Conservation (phyloP, 2,113 vertebrate genomes). For the Ceyx cyanopectus region DNA sequence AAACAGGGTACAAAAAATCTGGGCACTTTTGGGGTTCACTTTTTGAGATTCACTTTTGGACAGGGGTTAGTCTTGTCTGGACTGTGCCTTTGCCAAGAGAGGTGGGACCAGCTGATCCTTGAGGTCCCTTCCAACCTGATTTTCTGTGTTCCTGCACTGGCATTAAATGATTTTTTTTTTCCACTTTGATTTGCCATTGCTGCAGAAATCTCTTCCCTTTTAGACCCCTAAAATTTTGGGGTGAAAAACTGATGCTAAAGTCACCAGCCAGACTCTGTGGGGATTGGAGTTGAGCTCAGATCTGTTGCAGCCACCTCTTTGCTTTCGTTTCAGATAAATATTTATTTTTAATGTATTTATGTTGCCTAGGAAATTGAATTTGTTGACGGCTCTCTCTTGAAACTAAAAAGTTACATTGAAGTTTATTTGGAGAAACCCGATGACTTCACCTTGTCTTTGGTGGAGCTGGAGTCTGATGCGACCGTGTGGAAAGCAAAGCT, state of each 20-base stretch:
- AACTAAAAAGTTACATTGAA: conserved; percentile 87
- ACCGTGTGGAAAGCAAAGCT: conserved; percentile 84
- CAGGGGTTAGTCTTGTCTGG: background rate
- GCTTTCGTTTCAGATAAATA: background rate
- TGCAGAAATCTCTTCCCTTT: background rate
- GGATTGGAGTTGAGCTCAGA: background rate
- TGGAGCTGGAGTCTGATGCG: conserved; percentile 80
- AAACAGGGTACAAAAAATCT: background rate
- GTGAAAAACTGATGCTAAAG: background rate
- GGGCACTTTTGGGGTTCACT: background rate
- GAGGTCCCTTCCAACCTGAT: background rate
- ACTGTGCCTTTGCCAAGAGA: background rate
- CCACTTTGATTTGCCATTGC: background rate
- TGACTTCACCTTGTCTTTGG: conserved; percentile 83
- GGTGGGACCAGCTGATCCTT: background rate
- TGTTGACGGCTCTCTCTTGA: conserved; percentile 71
- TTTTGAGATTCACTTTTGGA: background rate
- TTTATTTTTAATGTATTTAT: background rate
- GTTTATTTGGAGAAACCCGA: conserved; percentile 85
- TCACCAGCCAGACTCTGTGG: background rate
- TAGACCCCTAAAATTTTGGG: background rate
- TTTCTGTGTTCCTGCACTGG: background rate
- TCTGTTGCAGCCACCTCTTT: background rate
- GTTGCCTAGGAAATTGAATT: conserved; percentile 82
- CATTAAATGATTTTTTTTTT: background rate